phyloP scores from a whole-genome alignment of 2,113 vertebrate genomes.

The Tragelaphus scriptus region DNA sequence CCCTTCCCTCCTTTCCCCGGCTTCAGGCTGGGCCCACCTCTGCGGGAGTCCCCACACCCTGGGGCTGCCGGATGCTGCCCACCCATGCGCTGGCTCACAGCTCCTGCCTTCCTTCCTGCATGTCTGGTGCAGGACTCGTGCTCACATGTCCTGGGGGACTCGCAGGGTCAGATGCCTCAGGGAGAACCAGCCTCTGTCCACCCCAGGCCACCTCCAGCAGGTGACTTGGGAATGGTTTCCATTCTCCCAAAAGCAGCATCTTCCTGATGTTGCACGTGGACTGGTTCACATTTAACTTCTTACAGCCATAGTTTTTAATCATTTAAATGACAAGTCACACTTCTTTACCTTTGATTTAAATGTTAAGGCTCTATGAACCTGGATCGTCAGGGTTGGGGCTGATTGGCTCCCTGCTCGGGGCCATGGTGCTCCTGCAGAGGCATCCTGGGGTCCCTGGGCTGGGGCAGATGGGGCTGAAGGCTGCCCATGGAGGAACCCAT shows the following conservation, averaged over 20 bases:
- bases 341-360: not conserved
- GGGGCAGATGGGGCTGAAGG: not conserved
- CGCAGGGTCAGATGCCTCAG: fast-evolving
- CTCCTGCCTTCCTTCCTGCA: not conserved
- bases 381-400: not conserved
- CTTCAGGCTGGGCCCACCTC: not conserved
- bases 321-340: not conserved
- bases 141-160: not conserved
- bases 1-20: not conserved
- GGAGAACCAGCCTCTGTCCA: not conserved
- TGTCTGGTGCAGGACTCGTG: not conserved
- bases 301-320: not conserved
- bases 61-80: not conserved
- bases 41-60: not conserved
- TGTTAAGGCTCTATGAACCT: not conserved
- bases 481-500: not conserved
- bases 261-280: not conserved
- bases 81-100: not conserved
- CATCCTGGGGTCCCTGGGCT: not conserved
- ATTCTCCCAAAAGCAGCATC: not conserved
- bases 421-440: fast-evolving
- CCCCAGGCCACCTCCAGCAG: not conserved
- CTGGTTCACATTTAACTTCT: not conserved
- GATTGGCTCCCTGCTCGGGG: fast-evolving
- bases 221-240: not conserved